Evolutionary conservation across 2,797 vertebrate genomes (phyloP).

Genomic region (Hyperoplus immaculatus): DNA sequence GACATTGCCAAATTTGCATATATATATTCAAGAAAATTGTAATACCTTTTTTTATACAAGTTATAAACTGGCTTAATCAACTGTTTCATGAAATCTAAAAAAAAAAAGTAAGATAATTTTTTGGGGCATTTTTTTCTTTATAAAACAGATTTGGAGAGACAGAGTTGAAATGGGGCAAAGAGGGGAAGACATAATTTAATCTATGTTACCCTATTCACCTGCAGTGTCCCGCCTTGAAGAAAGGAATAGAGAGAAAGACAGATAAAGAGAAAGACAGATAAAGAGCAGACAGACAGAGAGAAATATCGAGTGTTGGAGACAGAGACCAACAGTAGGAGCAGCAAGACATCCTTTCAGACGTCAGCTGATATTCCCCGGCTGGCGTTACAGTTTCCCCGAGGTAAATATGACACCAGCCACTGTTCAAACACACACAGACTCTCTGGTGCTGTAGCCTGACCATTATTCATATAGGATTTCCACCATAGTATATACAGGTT

Average conservation of each 20-base stretch:
- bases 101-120: too few species aligned
- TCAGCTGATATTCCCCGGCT: constrained; percentile 70
- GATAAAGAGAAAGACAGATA: constrained; percentile 56
- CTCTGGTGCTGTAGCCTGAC: constrained; percentile 27
- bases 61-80: too few species aligned
- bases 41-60: too few species aligned
- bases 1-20: too few species aligned
- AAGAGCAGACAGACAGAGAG: constrained; percentile 34
- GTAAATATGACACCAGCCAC: background rate
- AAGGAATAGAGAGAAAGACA: background rate
- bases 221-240: background rate
- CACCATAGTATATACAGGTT: constrained; percentile 28
- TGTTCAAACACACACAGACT: constrained; percentile 27
- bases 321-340: constrained; percentile 53
- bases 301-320: constrained; percentile 61
- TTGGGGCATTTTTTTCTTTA: too few species aligned
- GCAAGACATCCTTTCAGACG: constrained; percentile 57
- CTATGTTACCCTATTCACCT: too few species aligned
- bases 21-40: too few species aligned
- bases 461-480: background rate
- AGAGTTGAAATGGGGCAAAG: too few species aligned
- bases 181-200: too few species aligned
- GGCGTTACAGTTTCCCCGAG: constrained; percentile 29
- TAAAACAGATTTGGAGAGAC: too few species aligned
- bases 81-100: too few species aligned